Percentiles rank a stretch among this genome's conserved stretches.
Conservation (phyloP, 30 jellyfish, hydroid and myxozoan species). For the Turritopsis dohrnii region DNA sequence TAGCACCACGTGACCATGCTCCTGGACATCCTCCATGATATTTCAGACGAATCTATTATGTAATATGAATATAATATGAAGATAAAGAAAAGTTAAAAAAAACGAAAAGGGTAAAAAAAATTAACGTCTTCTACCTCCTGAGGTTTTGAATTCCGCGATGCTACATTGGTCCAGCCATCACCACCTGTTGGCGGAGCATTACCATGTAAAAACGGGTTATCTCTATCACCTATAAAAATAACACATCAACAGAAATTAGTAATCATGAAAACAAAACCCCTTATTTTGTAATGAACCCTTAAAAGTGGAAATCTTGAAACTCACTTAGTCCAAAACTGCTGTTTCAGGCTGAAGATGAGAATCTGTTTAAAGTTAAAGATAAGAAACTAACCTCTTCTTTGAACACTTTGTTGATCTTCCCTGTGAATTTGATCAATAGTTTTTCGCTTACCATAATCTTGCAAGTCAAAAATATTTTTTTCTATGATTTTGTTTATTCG, state of each 20-base stretch:
- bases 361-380: not conserved
- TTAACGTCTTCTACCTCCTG: slow-evolving; percentile 23
- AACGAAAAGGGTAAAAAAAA: no score
- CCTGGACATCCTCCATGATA: slow-evolving; percentile 71
- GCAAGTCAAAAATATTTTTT: slow-evolving; percentile 57
- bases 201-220: slow-evolving; percentile 55
- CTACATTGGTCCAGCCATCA: slow-evolving; percentile 87
- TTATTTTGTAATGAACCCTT: no score
- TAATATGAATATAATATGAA: not conserved
- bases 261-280: not conserved
- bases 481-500: slow-evolving; percentile 53
- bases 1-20: slow-evolving; percentile 90
- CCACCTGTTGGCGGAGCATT: slow-evolving; percentile 44
- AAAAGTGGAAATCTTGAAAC: no score
- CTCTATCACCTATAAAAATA: slow-evolving; percentile 55
- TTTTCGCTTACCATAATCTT: no score
- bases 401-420: no score
- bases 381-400: slow-evolving; percentile 1
- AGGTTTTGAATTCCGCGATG: slow-evolving; percentile 37
- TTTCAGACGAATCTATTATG: slow-evolving; percentile 62
- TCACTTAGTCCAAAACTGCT: no score
- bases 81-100: no score
- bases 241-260: not conserved
- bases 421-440: no score
- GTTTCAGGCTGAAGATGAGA: no score